These are phyloP conservation scores for Agrotis clavis DNA, from an alignment of 2,888 invertebrate genomes.

Conservation along the genomic window DNA sequence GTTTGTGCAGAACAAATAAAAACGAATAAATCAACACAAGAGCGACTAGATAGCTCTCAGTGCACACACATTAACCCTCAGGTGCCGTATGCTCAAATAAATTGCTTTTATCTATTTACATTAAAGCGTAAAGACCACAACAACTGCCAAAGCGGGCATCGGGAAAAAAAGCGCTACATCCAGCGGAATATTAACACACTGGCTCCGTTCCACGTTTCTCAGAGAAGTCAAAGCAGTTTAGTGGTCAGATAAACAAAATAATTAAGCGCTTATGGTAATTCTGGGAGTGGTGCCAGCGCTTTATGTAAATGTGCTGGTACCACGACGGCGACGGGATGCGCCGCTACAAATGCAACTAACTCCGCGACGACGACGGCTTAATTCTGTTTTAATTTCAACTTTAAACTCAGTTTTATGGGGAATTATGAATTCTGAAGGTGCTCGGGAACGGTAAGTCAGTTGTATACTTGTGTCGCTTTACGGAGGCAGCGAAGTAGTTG, in stretches of 20 bases:
- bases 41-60: constrained; percentile 2
- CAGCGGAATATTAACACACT: constrained; percentile 60
- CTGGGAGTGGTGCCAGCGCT: constrained; percentile 69
- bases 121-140: constrained; percentile 45
- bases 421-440: constrained; percentile 72
- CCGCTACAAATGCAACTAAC: constrained; percentile 74
- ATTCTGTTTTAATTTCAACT: constrained; percentile 78
- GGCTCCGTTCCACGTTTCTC: constrained; percentile 70
- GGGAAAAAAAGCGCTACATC: constrained; percentile 46
- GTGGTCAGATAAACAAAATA: constrained; percentile 89
- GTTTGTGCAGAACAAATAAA: background rate
- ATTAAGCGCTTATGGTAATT: constrained; percentile 85
- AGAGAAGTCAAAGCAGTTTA: constrained; percentile 80
- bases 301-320: constrained; percentile 73
- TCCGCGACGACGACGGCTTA: constrained; percentile 71
- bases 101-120: constrained; percentile 51
- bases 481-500: background rate
- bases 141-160: constrained; percentile 52
- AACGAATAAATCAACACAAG: constrained; percentile 10
- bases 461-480: constrained; percentile 41
- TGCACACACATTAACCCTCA: constrained; percentile 24
- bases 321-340: constrained; percentile 55
- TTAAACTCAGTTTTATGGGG: constrained; percentile 71
- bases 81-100: constrained; percentile 27
- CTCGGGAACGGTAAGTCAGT: constrained; percentile 42